Evolutionary conservation across 30 jellyfish, hydroid and myxozoan genomes (phyloP).

Genomic region (Aurelia aurita): DNA sequence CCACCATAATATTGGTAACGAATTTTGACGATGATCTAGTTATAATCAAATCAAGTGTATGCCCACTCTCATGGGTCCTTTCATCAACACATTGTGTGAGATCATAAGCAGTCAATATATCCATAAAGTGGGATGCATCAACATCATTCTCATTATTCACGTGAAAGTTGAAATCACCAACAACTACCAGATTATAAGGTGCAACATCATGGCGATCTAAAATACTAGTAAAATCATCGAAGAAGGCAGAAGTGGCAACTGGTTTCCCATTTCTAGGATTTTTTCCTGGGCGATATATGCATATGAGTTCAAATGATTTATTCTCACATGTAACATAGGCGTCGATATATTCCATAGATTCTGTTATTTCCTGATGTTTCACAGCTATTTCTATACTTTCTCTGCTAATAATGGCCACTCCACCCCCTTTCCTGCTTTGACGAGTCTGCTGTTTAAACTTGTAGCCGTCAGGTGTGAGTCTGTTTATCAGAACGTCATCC

Average conservation of each 20-base stretch:
- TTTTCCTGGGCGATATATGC: slow-evolving; percentile 3
- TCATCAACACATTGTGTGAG: slow-evolving; percentile 46
- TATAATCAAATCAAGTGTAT: slow-evolving; percentile 39
- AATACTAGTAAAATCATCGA: neutral
- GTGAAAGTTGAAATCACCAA: slow-evolving; percentile 33
- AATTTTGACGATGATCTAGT: slow-evolving; percentile 60
- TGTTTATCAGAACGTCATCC: slow-evolving; percentile 41
- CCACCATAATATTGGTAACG: slow-evolving; percentile 53
- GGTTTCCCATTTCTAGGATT: slow-evolving; percentile 3
- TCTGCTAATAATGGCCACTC: slow-evolving; percentile 30
- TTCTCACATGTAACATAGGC: slow-evolving; percentile 12
- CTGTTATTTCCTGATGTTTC: slow-evolving; percentile 37
- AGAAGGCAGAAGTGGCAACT: slow-evolving; percentile 5
- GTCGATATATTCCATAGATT: slow-evolving; percentile 16
- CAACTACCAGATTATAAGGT: slow-evolving; percentile 16
- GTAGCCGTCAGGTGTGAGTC: slow-evolving; percentile 32
- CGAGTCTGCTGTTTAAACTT: slow-evolving; percentile 21
- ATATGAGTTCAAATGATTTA: slow-evolving; percentile 27
- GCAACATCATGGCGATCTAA: slow-evolving; percentile 16
- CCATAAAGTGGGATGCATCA: slow-evolving; percentile 14
- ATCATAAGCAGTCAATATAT: slow-evolving; percentile 19
- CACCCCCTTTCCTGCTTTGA: slow-evolving; percentile 24
- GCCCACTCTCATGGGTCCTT: slow-evolving; percentile 50
- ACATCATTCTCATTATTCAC: slow-evolving; percentile 2
- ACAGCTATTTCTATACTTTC: slow-evolving; percentile 24